phyloP scores from a whole-genome alignment of 2,113 vertebrate species.

The Tupaia chinensis region DNA sequence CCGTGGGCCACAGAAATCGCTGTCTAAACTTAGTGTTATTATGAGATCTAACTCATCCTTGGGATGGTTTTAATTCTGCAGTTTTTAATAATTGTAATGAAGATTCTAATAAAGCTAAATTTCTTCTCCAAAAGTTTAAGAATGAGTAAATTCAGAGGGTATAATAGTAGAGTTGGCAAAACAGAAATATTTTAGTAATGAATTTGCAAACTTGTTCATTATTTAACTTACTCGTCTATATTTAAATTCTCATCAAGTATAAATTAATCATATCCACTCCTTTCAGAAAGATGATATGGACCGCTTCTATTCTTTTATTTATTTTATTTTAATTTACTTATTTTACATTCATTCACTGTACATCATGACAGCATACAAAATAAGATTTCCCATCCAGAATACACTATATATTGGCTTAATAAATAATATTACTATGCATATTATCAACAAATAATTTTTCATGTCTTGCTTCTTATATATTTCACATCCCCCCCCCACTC shows the following conservation, averaged over 20 bases:
- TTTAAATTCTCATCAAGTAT: slow-evolving; percentile 63
- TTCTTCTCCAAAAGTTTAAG: slow-evolving; percentile 17
- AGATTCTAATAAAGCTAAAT: background rate
- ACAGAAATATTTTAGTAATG: slow-evolving; percentile 28
- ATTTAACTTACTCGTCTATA: slow-evolving; percentile 26
- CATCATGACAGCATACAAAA: no score
- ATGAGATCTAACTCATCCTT: background rate
- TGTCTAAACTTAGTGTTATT: background rate
- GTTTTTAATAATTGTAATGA: slow-evolving; percentile 31
- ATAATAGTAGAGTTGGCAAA: background rate
- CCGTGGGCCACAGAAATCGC: background rate
- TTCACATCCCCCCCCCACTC: no score
- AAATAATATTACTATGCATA: no score
- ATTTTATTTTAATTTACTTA: no score
- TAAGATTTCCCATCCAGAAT: no score
- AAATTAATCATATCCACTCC: slow-evolving; percentile 25
- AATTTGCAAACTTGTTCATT: slow-evolving; percentile 46
- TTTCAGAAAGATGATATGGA: slow-evolving; percentile 40
- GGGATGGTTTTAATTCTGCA: background rate
- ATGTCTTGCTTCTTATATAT: no score
- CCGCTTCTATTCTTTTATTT: background rate
- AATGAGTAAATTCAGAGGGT: background rate
- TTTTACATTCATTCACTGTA: no score
- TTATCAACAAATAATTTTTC: no score
- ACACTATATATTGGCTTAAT: no score